Evolutionary conservation across 2,113 vertebrate genomes (phyloP).

Genomic region (Indicator maculatus): DNA sequence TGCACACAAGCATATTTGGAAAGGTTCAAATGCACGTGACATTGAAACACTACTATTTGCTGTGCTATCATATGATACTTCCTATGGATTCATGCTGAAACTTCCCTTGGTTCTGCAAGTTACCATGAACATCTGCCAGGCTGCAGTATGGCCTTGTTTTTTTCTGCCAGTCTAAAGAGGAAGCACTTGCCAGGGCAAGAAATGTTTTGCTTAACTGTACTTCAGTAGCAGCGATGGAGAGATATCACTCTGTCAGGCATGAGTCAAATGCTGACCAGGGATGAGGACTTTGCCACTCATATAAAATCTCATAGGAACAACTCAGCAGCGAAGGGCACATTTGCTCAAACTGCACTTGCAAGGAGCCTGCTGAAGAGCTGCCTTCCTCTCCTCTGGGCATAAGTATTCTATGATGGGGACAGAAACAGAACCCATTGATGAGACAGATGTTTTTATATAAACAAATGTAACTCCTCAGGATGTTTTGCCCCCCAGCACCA

Average conservation of each 20-base stretch:
- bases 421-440: not conserved
- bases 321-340: not conserved
- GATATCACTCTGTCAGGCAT: not conserved
- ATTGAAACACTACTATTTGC: not conserved
- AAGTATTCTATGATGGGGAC: not conserved
- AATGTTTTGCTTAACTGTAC: not conserved
- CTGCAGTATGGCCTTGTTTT: rapidly evolving
- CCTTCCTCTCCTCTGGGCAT: not conserved
- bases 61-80: not conserved
- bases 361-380: not conserved
- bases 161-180: not conserved
- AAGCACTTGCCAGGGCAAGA: not conserved
- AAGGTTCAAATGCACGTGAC: not conserved
- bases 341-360: not conserved
- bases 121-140: not conserved
- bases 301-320: not conserved
- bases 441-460: not conserved
- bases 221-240: not conserved
- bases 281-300: not conserved
- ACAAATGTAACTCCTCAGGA: not conserved
- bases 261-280: not conserved
- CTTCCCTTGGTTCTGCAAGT: not conserved
- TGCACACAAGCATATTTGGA: rapidly evolving
- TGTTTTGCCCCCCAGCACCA: rapidly evolving
- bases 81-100: not conserved